Percentiles rank a stretch among this genome's conserved stretches.
Evolutionary conservation across 1,140 invertebrate genomes (phyloP).

Genomic region (Bemisia tabaci): DNA sequence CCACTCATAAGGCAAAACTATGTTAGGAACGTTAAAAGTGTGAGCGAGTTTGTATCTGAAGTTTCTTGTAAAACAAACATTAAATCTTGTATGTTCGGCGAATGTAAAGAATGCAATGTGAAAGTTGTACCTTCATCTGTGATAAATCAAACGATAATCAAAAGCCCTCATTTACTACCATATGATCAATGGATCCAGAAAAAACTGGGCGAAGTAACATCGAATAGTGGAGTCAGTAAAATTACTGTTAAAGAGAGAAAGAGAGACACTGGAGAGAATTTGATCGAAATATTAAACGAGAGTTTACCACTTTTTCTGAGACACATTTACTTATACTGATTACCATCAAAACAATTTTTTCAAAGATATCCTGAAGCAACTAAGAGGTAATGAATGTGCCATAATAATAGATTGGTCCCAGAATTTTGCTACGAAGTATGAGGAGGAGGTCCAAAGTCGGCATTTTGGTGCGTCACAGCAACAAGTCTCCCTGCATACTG

Average conservation of each 20-base stretch:
- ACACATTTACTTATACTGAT: neutral
- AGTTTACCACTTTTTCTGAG: neutral
- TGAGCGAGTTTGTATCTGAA: neutral
- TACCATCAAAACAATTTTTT: neutral
- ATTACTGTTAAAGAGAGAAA: neutral
- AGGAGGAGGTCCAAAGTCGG: conserved; percentile 12
- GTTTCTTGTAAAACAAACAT: neutral
- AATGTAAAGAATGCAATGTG: neutral
- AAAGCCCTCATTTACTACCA: too few species aligned
- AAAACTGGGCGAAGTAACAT: neutral
- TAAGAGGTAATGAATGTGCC: neutral
- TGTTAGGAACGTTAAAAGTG: neutral
- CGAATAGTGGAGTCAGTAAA: neutral
- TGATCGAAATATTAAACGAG: neutral
- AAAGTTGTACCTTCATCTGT: neutral
- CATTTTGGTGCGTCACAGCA: conserved; percentile 13
- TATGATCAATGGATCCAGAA: neutral
- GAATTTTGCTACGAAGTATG: conserved; percentile 15
- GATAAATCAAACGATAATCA: too few species aligned
- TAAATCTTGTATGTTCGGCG: neutral
- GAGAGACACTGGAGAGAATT: neutral
- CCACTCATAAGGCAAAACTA: too few species aligned
- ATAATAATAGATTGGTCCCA: conserved; percentile 2
- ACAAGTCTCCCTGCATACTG: neutral
- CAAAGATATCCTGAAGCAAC: neutral